Conservation (phyloP, 2,888 invertebrate genomes). For the Agonopterix alstromeriana region DNA sequence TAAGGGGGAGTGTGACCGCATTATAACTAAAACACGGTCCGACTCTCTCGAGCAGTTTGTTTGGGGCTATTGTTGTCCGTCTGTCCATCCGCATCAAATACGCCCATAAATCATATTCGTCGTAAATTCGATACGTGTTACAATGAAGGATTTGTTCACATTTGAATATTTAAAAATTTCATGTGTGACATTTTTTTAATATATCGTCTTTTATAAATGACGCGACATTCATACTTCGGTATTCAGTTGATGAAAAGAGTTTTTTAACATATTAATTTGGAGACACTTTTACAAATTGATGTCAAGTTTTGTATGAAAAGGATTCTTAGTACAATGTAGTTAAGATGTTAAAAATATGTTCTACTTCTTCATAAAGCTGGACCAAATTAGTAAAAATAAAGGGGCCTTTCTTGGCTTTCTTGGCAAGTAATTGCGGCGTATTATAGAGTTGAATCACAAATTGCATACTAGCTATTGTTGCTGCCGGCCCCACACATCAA, state of each 20-base stretch:
- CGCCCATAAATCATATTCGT: slow-evolving; percentile 71
- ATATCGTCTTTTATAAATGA: slow-evolving; percentile 7
- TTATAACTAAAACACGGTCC: slow-evolving; percentile 64
- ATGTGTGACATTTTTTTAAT: slow-evolving; percentile 22
- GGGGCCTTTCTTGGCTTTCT: slow-evolving; percentile 19
- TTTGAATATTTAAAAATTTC: slow-evolving; percentile 46
- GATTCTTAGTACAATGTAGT: too few relatives aligned
- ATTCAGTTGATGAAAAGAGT: slow-evolving; percentile 5
- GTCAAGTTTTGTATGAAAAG: background rate
- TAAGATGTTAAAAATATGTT: too few relatives aligned
- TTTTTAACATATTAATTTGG: background rate
- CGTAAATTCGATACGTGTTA: slow-evolving; percentile 70
- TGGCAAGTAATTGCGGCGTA: slow-evolving; percentile 44
- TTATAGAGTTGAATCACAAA: slow-evolving; percentile 66
- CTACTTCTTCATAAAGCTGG: slow-evolving; percentile 7
- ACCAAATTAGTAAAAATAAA: slow-evolving; percentile 37
- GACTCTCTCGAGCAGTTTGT: slow-evolving; percentile 49
- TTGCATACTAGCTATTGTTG: slow-evolving; percentile 66
- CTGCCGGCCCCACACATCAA: slow-evolving; percentile 66
- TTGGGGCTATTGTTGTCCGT: slow-evolving; percentile 63
- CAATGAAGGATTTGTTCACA: slow-evolving; percentile 68
- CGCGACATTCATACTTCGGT: slow-evolving; percentile 4
- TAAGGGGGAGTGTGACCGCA: slow-evolving; percentile 53
- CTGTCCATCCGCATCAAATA: slow-evolving; percentile 70
- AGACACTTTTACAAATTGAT: background rate